Percentiles rank a stretch among this genome's conserved stretches.
Conservation (phyloP, 1,140 invertebrate species). For the Platyscapa corneri region DNA sequence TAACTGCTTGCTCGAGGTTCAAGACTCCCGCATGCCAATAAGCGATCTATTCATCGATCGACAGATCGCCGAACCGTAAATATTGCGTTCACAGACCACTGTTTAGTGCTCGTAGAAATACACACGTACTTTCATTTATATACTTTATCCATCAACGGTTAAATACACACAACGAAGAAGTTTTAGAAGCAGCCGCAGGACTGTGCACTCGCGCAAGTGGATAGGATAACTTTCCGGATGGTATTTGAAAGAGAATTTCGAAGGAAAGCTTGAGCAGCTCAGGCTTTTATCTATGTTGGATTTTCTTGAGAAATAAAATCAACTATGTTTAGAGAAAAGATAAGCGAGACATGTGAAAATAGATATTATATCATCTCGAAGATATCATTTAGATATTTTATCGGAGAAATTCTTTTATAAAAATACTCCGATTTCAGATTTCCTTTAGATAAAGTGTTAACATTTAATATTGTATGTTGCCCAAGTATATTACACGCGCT, state of each 20-base stretch:
- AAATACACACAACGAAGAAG: neutral
- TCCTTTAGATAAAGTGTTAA: no score
- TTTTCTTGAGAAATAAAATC: no score
- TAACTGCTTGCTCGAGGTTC: constrained; percentile 55
- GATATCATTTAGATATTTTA: neutral
- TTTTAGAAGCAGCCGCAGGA: neutral
- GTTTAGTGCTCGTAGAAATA: neutral
- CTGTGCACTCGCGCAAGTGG: neutral
- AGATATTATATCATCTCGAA: neutral
- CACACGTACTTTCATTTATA: neutral
- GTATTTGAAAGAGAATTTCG: neutral
- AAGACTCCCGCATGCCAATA: constrained; percentile 39
- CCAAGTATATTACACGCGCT: neutral
- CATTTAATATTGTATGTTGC: neutral
- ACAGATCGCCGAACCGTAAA: constrained; percentile 56
- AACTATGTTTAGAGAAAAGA: neutral
- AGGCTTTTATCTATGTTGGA: no score
- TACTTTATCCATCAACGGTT: neutral
- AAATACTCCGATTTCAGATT: neutral
- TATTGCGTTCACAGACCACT: constrained; percentile 56
- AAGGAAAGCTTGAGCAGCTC: neutral
- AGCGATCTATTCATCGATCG: constrained; percentile 54
- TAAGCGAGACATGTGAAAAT: neutral
- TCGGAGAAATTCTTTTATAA: neutral
- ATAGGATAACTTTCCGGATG: neutral